Evolutionary conservation across 2,888 invertebrate species (phyloP).

Genomic region (Matsumyia berberina): DNA sequence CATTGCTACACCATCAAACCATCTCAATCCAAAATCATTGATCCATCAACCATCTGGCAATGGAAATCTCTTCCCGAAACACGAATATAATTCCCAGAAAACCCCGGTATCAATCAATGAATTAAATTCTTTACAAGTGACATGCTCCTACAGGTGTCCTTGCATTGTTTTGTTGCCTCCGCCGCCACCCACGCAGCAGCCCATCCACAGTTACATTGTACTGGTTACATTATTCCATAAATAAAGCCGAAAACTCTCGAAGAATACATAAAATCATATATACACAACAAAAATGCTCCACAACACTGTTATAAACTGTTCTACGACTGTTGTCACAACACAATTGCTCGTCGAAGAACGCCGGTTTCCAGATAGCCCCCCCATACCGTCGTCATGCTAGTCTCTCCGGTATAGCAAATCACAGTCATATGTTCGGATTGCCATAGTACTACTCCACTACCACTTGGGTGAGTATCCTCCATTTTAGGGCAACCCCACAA

Average conservation of each 20-base stretch:
- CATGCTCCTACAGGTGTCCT: slow-evolving; percentile 73
- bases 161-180: slow-evolving; percentile 57
- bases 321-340: slow-evolving; percentile 46
- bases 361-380: slow-evolving; percentile 60
- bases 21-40: not conserved
- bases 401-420: slow-evolving; percentile 48
- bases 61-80: slow-evolving; percentile 35
- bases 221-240: slow-evolving; percentile 71
- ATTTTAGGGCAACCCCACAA: slow-evolving; percentile 1
- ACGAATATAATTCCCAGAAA: slow-evolving; percentile 29
- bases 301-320: slow-evolving; percentile 52
- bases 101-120: slow-evolving; percentile 65
- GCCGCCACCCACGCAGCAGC: not conserved
- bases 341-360: slow-evolving; percentile 51
- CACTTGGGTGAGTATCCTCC: slow-evolving; percentile 54
- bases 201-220: slow-evolving; percentile 41
- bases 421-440: slow-evolving; percentile 72
- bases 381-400: slow-evolving; percentile 13
- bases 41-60: slow-evolving; percentile 29
- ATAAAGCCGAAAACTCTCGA: slow-evolving; percentile 65
- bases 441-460: slow-evolving; percentile 44
- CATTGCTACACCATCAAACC: not conserved
- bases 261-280: slow-evolving; percentile 49
- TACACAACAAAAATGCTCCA: slow-evolving; percentile 12
- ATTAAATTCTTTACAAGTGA: slow-evolving; percentile 58